phyloP scores from a whole-genome alignment of 2,113 vertebrate species.

The Lipotes vexillifer region DNA sequence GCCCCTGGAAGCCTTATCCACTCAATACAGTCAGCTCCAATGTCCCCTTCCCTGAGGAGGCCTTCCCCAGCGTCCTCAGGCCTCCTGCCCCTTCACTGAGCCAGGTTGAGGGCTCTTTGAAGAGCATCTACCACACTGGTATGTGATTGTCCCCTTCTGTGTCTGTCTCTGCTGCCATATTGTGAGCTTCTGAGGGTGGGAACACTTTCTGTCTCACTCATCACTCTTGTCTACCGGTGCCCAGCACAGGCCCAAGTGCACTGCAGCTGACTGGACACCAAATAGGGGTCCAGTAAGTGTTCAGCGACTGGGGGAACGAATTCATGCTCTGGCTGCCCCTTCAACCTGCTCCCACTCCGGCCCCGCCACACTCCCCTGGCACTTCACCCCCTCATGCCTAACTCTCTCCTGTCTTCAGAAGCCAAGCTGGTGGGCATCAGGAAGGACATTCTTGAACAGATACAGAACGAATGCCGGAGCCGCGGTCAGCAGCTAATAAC shows the following conservation, averaged over 20 bases:
- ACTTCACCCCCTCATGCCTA: neutral
- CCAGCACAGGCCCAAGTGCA: neutral
- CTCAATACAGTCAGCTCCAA: neutral
- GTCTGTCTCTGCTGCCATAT: neutral
- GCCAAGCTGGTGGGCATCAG: constrained; percentile 71
- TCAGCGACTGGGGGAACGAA: neutral
- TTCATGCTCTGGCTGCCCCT: neutral
- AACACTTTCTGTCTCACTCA: neutral
- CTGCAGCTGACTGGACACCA: neutral
- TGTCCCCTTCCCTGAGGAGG: neutral
- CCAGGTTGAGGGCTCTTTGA: neutral
- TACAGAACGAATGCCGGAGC: constrained; percentile 73
- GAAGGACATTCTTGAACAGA: constrained; percentile 71
- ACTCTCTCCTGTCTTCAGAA: constrained; percentile 65
- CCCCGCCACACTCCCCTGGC: neutral
- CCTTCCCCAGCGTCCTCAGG: neutral
- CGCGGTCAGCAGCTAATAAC: constrained; percentile 72
- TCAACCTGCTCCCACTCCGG: neutral
- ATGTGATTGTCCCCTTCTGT: neutral
- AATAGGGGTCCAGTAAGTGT: neutral
- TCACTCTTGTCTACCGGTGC: neutral
- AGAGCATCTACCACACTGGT: neutral
- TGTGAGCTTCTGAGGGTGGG: neutral
- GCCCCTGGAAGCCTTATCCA: neutral
- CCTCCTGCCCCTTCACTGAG: neutral